phyloP scores from a whole-genome alignment of 1,140 invertebrate species.

The Gryon sp. region DNA sequence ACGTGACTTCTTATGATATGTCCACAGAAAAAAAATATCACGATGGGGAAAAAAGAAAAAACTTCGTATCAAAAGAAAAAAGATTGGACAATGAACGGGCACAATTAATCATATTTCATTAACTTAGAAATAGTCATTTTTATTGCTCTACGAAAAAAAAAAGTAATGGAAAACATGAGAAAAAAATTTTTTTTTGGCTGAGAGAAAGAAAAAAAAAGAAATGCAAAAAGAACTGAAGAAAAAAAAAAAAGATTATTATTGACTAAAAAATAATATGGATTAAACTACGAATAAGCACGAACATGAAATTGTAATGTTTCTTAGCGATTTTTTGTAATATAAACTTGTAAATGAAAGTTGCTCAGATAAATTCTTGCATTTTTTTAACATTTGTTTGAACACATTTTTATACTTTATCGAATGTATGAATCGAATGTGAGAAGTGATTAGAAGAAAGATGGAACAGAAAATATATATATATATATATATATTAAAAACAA shows the following conservation, averaged over 20 bases:
- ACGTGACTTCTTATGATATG: constrained; percentile 79
- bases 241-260: constrained; percentile 8
- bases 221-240: too few relatives aligned
- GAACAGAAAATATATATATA: constrained; percentile 6
- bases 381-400: constrained; percentile 20
- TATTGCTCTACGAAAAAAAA: constrained; percentile 20
- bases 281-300: constrained; percentile 74
- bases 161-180: constrained; percentile 1
- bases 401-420: constrained; percentile 17
- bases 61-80: constrained; percentile 78
- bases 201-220: constrained; percentile 48
- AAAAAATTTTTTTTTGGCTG: constrained; percentile 36
- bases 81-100: constrained; percentile 78
- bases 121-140: constrained; percentile 68
- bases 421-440: too few relatives aligned
- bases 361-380: neutral
- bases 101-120: constrained; percentile 77
- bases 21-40: constrained; percentile 80
- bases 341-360: constrained; percentile 75
- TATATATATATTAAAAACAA: neutral
- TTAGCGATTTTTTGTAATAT: constrained; percentile 73
- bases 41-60: constrained; percentile 78
- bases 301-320: constrained; percentile 73
- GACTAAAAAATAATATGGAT: constrained; percentile 37
- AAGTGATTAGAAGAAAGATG: too few relatives aligned